These are phyloP conservation scores for Brachionus manjavacas DNA, from an alignment of 1,140 invertebrate species.

Conservation along the genomic window DNA sequence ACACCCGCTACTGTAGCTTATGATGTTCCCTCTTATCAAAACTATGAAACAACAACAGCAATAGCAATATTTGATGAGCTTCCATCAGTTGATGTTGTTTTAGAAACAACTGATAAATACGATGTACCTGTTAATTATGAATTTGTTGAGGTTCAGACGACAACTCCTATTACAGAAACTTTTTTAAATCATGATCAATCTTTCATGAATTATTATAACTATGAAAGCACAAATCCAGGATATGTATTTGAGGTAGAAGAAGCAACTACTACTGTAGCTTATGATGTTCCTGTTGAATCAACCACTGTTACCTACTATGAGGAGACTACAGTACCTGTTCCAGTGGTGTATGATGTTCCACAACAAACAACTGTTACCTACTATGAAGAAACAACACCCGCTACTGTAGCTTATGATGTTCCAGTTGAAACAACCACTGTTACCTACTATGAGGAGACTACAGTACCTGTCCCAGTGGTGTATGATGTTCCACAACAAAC, in stretches of 20 bases:
- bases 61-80: background rate
- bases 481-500: background rate
- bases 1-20: background rate
- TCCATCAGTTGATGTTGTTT: background rate
- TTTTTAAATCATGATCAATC: background rate
- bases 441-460: background rate
- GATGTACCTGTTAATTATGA: background rate
- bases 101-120: background rate
- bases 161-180: background rate
- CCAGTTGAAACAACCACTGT: background rate
- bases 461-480: background rate
- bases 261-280: background rate
- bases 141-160: background rate
- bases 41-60: background rate
- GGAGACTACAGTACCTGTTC: background rate
- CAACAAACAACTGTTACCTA: background rate
- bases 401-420: background rate
- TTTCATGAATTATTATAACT: background rate
- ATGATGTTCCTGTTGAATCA: background rate
- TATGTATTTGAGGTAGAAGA: background rate
- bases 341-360: background rate
- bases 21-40: background rate
- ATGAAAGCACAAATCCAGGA: background rate
- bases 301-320: background rate
- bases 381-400: background rate